These are phyloP conservation scores for Onychomys torridus DNA, from an alignment of 2,797 vertebrate genomes.

Conservation along the genomic window DNA sequence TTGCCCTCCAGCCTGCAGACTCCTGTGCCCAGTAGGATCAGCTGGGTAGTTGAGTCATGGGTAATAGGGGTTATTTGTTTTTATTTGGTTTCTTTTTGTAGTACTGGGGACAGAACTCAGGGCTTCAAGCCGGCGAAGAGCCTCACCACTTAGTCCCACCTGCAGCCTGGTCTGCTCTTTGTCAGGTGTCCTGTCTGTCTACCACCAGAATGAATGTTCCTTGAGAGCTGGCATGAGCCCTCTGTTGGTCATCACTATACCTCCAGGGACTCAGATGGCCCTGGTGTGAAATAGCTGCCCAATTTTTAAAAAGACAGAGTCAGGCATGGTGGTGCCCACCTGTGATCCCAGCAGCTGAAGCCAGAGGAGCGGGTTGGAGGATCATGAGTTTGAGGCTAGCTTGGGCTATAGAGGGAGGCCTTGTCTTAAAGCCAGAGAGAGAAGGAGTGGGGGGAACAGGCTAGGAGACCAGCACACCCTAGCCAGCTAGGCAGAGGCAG, in stretches of 20 bases:
- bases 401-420: neutral
- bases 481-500: constrained; percentile 1
- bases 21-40: neutral
- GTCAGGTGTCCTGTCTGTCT: neutral
- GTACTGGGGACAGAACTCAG: neutral
- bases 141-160: neutral
- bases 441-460: neutral
- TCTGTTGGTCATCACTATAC: neutral
- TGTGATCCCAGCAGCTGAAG: neutral
- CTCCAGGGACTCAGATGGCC: neutral
- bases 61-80: neutral
- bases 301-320: neutral
- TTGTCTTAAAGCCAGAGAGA: neutral
- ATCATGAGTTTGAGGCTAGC: neutral
- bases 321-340: neutral
- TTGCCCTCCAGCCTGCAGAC: neutral
- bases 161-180: neutral
- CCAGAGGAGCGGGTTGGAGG: neutral
- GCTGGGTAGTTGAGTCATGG: neutral
- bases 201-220: neutral
- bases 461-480: neutral
- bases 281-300: neutral
- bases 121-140: neutral
- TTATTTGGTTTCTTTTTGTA: neutral
- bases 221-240: neutral